Evolutionary conservation across 2,113 vertebrate species (phyloP).

Genomic region (Regulus satrapa): DNA sequence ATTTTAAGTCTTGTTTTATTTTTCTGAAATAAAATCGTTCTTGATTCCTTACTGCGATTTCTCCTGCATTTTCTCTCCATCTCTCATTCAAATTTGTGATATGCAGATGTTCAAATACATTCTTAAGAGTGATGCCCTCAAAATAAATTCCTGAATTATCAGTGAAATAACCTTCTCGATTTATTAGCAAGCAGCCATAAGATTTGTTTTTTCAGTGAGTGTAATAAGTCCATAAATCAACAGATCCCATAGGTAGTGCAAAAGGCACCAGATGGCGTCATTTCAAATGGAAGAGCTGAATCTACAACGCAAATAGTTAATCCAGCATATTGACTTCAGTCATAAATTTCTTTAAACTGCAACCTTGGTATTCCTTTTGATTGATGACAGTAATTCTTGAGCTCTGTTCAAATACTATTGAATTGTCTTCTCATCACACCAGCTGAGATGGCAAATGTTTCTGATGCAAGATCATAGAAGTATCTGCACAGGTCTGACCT

Average conservation of each 20-base stretch:
- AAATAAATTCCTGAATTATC: constrained; percentile 59
- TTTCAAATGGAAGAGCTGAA: not conserved
- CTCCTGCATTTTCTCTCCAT: not conserved
- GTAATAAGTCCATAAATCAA: not conserved
- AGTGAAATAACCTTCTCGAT: constrained; percentile 7
- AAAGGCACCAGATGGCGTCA: not conserved
- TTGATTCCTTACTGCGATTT: constrained; percentile 25
- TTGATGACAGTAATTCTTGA: not conserved
- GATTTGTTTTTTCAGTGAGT: constrained; percentile 1
- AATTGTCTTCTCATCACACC: not conserved
- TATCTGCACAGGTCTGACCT: not conserved
- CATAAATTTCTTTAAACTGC: not conserved
- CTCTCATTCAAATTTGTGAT: not conserved
- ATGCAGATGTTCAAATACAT: not conserved
- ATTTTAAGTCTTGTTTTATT: constrained; percentile 1
- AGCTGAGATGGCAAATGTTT: not conserved
- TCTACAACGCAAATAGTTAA: not conserved
- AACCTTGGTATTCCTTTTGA: not conserved
- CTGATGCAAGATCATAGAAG: not conserved
- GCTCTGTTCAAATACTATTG: not conserved
- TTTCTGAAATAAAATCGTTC: not conserved
- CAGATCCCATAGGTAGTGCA: not conserved
- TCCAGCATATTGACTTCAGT: not conserved
- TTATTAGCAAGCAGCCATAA: not conserved
- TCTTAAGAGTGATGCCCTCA: not conserved